phyloP scores from a whole-genome alignment of 2,888 invertebrate genomes.

The Apamea crenata region DNA sequence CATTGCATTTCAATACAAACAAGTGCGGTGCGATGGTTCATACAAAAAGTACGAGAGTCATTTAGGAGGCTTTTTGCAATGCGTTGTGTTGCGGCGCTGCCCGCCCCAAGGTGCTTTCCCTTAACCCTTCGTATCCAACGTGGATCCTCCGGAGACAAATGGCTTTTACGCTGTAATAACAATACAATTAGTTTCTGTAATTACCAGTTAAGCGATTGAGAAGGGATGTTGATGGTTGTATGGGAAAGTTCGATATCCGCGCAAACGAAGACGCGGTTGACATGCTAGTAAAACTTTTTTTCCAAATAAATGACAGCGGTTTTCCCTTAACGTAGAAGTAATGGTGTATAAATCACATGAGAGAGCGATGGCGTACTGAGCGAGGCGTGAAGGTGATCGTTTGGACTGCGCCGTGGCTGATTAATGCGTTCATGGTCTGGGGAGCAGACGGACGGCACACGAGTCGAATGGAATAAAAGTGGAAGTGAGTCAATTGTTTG shows the following conservation, averaged over 20 bases:
- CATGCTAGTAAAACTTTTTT: not conserved
- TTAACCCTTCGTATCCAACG: no score
- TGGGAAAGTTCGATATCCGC: not conserved
- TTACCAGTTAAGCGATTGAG: not conserved
- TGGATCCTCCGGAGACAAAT: not conserved
- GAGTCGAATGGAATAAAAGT: not conserved
- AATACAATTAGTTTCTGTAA: not conserved
- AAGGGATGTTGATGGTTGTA: not conserved
- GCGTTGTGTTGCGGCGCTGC: not conserved
- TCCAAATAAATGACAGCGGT: slow-evolving; percentile 1
- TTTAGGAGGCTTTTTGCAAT: not conserved
- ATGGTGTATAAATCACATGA: slow-evolving; percentile 18
- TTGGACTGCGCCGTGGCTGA: slow-evolving; percentile 16
- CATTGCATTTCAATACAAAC: no score
- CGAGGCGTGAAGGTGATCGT: slow-evolving; percentile 17
- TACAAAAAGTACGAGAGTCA: no score
- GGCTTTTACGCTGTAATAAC: no score
- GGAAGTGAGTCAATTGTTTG: not conserved
- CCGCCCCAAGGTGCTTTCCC: no score
- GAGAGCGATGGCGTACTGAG: slow-evolving; percentile 11
- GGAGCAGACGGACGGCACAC: slow-evolving; percentile 15
- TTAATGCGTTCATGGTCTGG: slow-evolving; percentile 29
- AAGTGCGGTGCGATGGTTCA: no score
- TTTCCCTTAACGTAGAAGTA: slow-evolving; percentile 1
- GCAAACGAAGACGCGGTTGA: not conserved